These are phyloP conservation scores for Lucinisca nassula DNA, from an alignment of 2,888 invertebrate genomes.

Conservation along the genomic window DNA sequence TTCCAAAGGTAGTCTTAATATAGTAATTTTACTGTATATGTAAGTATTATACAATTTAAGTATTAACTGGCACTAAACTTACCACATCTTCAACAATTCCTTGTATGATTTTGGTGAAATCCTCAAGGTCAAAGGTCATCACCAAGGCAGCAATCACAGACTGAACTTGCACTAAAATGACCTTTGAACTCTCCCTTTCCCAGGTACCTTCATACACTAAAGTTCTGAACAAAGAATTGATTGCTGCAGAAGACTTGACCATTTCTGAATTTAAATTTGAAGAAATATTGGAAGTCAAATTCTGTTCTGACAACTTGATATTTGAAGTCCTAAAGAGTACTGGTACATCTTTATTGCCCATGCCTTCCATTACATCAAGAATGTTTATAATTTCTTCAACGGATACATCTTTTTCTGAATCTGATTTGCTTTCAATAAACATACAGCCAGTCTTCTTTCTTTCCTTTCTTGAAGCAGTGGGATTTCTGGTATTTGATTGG, in stretches of 20 bases:
- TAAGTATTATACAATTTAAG: no score
- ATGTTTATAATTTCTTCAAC: neutral
- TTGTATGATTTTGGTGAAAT: constrained; percentile 57
- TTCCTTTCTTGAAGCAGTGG: no score
- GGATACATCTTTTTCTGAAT: neutral
- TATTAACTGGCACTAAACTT: no score
- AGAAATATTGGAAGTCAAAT: neutral
- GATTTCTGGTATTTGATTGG: neutral
- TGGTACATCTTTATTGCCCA: neutral
- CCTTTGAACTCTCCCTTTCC: constrained; percentile 33
- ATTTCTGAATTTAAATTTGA: neutral
- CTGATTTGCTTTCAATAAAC: neutral
- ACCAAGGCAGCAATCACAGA: constrained; percentile 63
- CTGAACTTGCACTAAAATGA: constrained; percentile 63
- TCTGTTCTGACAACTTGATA: neutral
- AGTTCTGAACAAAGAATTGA: constrained; percentile 39
- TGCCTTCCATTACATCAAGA: neutral
- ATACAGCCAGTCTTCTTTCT: no score
- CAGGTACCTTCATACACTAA: constrained; percentile 53
- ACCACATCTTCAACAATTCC: constrained; percentile 61
- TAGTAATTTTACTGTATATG: no score
- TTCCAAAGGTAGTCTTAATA: no score
- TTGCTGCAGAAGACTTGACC: neutral
- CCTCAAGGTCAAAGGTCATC: constrained; percentile 59
- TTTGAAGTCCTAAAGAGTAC: neutral